Percentiles rank a stretch among this genome's conserved stretches.
Evolutionary conservation across 2,113 vertebrate species (phyloP).

Genomic region (Echinops telfairi): DNA sequence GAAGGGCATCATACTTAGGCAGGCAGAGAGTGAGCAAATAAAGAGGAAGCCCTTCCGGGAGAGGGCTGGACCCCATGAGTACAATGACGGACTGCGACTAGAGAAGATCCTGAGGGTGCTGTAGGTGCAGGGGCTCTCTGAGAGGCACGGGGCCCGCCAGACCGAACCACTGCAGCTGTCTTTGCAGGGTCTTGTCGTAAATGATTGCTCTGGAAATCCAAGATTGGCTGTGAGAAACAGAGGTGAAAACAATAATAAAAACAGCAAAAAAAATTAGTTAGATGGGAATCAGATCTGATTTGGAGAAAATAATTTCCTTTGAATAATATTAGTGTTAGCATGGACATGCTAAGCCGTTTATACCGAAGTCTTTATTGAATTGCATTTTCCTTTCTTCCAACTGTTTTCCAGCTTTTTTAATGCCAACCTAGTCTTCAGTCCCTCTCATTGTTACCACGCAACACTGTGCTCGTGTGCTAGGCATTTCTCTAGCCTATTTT

Average conservation of each 20-base stretch:
- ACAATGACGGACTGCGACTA: no score
- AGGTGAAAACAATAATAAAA: background rate
- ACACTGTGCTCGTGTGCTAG: background rate
- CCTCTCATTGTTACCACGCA: background rate
- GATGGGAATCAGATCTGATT: background rate
- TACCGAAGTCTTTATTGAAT: background rate
- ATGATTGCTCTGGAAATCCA: slow-evolving; percentile 1
- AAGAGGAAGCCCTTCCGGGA: no score
- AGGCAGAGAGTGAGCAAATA: background rate
- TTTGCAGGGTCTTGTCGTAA: slow-evolving; percentile 28
- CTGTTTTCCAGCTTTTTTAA: background rate
- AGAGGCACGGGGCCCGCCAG: no score
- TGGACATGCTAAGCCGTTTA: background rate
- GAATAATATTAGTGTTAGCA: background rate
- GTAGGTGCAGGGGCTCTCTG: no score
- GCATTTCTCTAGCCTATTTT: slow-evolving; percentile 16
- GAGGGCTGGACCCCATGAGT: no score
- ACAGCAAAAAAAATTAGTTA: background rate
- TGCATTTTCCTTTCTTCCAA: background rate
- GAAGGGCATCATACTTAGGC: background rate
- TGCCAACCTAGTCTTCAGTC: background rate
- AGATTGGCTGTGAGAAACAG: background rate
- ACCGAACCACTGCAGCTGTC: no score
- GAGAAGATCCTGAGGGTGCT: no score
- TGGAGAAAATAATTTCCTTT: background rate